Evolutionary conservation across 2,797 vertebrate genomes (phyloP), one percentile per base, ranked within the genome.

Genomic region (Myiotriccus ornatus): DNA sequence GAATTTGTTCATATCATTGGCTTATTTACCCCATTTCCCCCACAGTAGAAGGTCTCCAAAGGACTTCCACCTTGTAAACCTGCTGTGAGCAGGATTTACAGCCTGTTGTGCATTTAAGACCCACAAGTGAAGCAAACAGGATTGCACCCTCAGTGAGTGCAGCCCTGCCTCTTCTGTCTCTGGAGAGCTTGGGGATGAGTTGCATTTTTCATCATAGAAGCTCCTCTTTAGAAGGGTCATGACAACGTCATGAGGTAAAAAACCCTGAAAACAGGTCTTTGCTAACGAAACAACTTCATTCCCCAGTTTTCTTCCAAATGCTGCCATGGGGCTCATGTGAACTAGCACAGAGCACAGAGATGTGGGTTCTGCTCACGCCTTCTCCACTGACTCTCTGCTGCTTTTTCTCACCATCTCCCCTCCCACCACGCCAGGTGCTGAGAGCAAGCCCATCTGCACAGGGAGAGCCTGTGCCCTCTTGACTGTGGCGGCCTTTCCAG

Each of bases 341-440:
- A 34, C 18, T 30, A n/a, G 23, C 12, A 22, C 52, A 35, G 53
- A 53, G 30, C 12, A 0, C 2, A 6, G 47, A 35, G 37, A 12
- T 30, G 22, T 49, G 63, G 24, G 8, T 35, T 73, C 32, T 11
- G 30, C 39, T 52, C 7, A 0, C 2, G 4, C 34, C 46, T 79
- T 68, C 75, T 41, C 49, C 22, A 27, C 8, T 7, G 19, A n/a
- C 23, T 3, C 11, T 28, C 22, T 34, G 18, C 37, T 35, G 52
- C 53, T 49, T 78, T 78, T 37, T 71, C 44, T 52, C 57, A 44
- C 32, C 12, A 2, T 59, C 64, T 71, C 46, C 22, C 14, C 16
- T 70, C 8, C 25, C 28, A 9, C 39, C 28, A 15, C 0, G 0
- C 35, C 60, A 12, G 0, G 0, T 47, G 69, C 23, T 18, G 16